Percentiles rank a stretch among this genome's conserved stretches.
phyloP scores from a whole-genome alignment of 2,113 vertebrate genomes.

The Thalassoma bifasciatum region DNA sequence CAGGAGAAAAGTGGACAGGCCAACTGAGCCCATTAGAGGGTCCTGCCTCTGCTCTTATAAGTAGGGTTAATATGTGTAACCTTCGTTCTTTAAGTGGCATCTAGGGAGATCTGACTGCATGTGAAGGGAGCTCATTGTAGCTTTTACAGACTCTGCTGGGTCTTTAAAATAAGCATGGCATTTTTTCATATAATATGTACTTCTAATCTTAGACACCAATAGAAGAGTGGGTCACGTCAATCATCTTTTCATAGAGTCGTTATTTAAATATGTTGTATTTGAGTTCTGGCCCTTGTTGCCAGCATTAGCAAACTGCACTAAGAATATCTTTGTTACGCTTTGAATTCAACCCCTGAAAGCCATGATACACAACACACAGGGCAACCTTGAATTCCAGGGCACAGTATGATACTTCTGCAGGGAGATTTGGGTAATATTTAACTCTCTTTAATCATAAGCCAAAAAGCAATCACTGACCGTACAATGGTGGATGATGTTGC shows the following conservation, averaged over 20 bases:
- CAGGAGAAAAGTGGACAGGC: background rate
- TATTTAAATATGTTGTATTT: too few species aligned
- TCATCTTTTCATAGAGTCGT: background rate
- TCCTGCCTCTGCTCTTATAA: conserved; percentile 24
- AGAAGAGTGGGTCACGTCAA: too few species aligned
- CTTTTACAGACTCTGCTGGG: background rate
- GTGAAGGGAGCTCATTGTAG: conserved; percentile 11
- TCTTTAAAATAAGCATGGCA: conserved; percentile 11
- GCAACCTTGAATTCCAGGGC: conserved; percentile 20
- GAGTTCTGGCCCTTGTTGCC: conserved; percentile 1
- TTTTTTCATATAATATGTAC: background rate
- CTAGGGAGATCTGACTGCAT: conserved; percentile 41
- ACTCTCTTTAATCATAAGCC: conserved; percentile 13
- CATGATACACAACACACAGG: conserved; percentile 4
- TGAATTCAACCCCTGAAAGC: conserved; percentile 16
- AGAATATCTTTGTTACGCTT: conserved; percentile 17
- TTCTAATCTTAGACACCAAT: background rate
- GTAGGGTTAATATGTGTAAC: conserved; percentile 33
- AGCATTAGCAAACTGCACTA: conserved; percentile 10
- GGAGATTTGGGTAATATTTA: background rate
- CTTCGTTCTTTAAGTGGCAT: conserved; percentile 39
- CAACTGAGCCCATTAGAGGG: conserved; percentile 15
- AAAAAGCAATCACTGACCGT: conserved; percentile 15
- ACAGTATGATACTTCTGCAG: background rate
- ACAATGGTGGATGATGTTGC: background rate